Conservation (phyloP, 2,797 vertebrate genomes). For the Anomalospiza imberbis region DNA sequence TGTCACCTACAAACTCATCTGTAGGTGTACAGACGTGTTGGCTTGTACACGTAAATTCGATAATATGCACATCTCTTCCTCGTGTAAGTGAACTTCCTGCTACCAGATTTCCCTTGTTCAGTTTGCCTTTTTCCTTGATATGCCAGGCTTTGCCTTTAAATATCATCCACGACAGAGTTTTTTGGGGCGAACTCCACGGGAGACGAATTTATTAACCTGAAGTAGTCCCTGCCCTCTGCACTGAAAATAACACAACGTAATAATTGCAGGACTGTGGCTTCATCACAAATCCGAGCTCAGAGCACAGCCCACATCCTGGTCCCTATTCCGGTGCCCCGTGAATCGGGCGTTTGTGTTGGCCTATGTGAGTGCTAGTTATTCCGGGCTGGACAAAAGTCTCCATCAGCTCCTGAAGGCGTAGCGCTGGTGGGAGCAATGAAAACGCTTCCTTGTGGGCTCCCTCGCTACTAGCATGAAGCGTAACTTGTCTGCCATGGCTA, state of each 20-base stretch:
- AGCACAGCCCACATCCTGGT: conserved; percentile 24
- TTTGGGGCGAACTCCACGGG: accelerated
- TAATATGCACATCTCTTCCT: not conserved
- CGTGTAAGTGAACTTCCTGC: not conserved
- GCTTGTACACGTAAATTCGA: not conserved
- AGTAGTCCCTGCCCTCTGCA: not conserved
- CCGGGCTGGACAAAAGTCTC: not conserved
- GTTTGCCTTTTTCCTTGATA: not conserved
- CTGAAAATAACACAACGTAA: not conserved
- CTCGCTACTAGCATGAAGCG: not conserved
- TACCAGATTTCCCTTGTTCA: not conserved
- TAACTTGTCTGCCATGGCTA: not conserved
- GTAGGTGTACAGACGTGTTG: not conserved
- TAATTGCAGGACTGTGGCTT: not conserved
- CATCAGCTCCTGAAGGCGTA: not conserved
- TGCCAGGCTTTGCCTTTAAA: not conserved
- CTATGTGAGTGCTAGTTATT: not conserved
- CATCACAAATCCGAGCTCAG: not conserved
- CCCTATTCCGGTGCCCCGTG: not conserved
- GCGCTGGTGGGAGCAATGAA: not conserved
- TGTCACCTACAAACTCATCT: not conserved
- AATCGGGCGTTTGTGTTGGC: conserved; percentile 20
- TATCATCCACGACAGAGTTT: not conserved
- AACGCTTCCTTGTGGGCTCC: not conserved
- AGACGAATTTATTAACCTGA: not conserved